Percentiles rank a stretch among this genome's conserved stretches.
phyloP scores from a whole-genome alignment of 2,888 invertebrate species.

The Dinocampus coccinellae region DNA sequence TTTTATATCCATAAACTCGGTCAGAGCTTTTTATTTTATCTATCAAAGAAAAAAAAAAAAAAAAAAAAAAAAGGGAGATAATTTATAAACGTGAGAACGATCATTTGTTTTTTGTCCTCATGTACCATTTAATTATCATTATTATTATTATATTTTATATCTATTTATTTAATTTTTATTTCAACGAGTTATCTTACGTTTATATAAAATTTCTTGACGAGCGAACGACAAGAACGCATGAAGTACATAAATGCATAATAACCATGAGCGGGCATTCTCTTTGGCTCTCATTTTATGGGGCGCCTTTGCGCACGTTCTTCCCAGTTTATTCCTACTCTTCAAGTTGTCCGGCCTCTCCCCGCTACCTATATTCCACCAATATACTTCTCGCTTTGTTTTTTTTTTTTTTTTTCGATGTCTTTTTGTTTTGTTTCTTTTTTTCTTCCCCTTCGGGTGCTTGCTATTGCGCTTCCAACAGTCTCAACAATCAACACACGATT shows the following conservation, averaged over 20 bases:
- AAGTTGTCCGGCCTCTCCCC: constrained; percentile 20
- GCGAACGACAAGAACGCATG: not conserved
- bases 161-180: not conserved
- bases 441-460: constrained; percentile 17
- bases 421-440: constrained; percentile 17
- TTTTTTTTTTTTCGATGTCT: constrained; percentile 19
- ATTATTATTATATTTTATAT: not conserved
- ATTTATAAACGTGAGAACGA: not conserved
- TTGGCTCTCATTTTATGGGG: constrained; percentile 15
- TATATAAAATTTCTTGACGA: constrained; percentile 1
- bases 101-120: not conserved
- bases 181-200: not conserved
- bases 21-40: not conserved
- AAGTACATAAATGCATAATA: not conserved
- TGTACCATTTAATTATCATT: not conserved
- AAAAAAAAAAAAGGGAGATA: not conserved
- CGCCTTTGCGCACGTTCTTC: constrained; percentile 20
- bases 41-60: not conserved
- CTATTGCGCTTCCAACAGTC: constrained; percentile 28
- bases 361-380: not conserved
- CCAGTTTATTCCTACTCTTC: constrained; percentile 21
- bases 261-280: constrained; percentile 18
- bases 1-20: not conserved
- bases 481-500: too few species aligned
- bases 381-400: constrained; percentile 16